Conservation (phyloP, 2,797 vertebrate genomes). For the Phalloptychus januarius region DNA sequence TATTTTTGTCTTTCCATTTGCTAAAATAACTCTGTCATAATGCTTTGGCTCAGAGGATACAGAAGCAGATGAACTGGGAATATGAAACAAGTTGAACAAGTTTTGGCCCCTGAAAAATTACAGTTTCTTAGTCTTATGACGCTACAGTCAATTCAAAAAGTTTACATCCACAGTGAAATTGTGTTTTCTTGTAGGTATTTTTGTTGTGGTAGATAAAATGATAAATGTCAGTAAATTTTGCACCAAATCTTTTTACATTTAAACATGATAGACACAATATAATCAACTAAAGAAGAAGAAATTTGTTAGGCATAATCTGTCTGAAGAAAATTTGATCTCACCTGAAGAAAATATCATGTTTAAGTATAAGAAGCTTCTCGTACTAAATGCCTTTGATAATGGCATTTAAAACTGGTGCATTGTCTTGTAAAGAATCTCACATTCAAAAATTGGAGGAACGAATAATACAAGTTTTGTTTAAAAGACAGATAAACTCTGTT, state of each 20-base stretch:
- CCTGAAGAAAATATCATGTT: not conserved
- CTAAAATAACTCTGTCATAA: not conserved
- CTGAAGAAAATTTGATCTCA: not conserved
- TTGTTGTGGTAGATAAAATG: not conserved
- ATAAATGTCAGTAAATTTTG: not conserved
- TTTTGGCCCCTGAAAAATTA: not conserved
- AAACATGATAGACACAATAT: not conserved
- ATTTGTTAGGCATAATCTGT: not conserved
- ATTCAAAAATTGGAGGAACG: not conserved
- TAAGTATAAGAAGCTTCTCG: not conserved
- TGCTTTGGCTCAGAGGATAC: not conserved
- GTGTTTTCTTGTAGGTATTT: not conserved
- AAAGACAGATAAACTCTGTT: slow-evolving; percentile 31
- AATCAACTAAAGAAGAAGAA: not conserved
- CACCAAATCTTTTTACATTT: not conserved
- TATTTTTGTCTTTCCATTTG: not conserved
- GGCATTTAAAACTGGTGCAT: not conserved
- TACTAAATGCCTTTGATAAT: not conserved
- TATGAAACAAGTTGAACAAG: not conserved
- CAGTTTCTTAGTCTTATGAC: not conserved
- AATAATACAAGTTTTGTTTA: not conserved
- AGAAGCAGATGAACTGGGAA: not conserved
- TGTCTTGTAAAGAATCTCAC: not conserved
- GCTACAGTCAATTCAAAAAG: not conserved
- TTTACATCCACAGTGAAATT: not conserved